A percentile compares a stretch with the other conserved stretches of the same genome.
These are phyloP conservation scores for Ptychochromis oligacanthus DNA, from an alignment of 2,113 vertebrate genomes.

Conservation along the genomic window DNA sequence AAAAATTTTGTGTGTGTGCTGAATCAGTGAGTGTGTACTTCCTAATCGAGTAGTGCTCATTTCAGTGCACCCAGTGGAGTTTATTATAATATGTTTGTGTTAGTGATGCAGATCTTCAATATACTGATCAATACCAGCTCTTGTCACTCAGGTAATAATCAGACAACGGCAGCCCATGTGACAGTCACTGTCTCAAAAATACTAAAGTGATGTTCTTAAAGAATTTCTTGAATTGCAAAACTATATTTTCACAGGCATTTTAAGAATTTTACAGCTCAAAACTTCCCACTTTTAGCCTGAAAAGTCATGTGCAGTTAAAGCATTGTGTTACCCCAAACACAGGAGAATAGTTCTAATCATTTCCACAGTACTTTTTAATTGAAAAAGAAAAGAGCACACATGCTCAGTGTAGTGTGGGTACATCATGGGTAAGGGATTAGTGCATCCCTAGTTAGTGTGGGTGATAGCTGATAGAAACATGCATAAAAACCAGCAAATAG, in stretches of 20 bases:
- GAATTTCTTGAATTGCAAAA: neutral
- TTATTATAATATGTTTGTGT: neutral
- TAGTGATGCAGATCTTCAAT: constrained; percentile 25
- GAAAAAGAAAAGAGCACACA: neutral
- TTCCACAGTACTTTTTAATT: neutral
- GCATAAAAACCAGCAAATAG: neutral
- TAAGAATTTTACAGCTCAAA: neutral
- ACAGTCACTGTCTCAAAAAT: neutral
- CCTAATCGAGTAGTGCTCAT: constrained; percentile 7
- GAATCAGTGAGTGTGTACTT: neutral
- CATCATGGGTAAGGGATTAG: neutral
- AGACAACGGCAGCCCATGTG: neutral
- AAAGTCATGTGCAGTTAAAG: neutral
- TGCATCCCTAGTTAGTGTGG: neutral
- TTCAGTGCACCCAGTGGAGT: neutral
- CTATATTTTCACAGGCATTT: neutral
- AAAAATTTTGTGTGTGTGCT: constrained; percentile 6
- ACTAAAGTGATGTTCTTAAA: neutral
- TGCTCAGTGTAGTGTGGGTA: neutral
- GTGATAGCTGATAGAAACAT: constrained; percentile 16
- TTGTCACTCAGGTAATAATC: neutral
- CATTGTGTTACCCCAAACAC: neutral
- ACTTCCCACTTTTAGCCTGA: neutral
- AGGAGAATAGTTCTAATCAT: neutral
- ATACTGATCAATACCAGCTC: constrained; percentile 22